These are phyloP conservation scores for Drosophila falleni DNA, from an alignment of 2,888 invertebrate genomes.

Conservation along the genomic window DNA sequence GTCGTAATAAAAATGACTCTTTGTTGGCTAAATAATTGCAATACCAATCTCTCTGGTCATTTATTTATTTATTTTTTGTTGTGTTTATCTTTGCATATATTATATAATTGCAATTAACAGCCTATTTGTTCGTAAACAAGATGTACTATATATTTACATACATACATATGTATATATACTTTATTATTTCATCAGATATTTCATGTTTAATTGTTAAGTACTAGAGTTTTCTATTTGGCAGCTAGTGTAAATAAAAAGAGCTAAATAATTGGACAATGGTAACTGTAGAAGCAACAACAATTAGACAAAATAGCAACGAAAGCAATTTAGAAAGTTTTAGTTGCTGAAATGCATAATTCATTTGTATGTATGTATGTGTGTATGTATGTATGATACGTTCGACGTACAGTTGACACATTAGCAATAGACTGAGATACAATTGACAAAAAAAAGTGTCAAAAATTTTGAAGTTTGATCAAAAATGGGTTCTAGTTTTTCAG, in stretches of 20 bases:
- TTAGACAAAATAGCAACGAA: conserved; percentile 38
- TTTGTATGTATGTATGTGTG: background rate
- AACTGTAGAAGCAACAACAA: conserved; percentile 36
- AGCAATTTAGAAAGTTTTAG: conserved; percentile 76
- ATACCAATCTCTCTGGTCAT: background rate
- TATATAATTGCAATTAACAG: conserved; percentile 59
- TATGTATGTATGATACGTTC: conserved; percentile 37
- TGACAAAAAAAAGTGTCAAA: too few species aligned
- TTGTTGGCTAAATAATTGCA: conserved; percentile 49
- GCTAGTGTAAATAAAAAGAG: conserved; percentile 42
- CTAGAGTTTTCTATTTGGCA: conserved; percentile 67
- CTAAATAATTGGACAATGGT: conserved; percentile 22
- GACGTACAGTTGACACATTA: conserved; percentile 72
- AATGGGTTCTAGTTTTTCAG: too few species aligned
- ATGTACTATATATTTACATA: background rate
- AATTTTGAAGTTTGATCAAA: too few species aligned
- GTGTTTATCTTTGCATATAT: conserved; percentile 43
- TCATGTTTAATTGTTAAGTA: conserved; percentile 47
- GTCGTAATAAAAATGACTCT: conserved; percentile 29
- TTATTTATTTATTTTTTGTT: background rate
- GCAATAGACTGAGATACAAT: conserved; percentile 46
- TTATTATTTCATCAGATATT: background rate
- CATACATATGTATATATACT: background rate
- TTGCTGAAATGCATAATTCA: conserved; percentile 76
- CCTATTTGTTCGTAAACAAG: conserved; percentile 28